Percentiles rank a stretch among this genome's conserved stretches.
phyloP scores from a whole-genome alignment of 2,888 invertebrate genomes.

The Cheilosia variabilis region DNA sequence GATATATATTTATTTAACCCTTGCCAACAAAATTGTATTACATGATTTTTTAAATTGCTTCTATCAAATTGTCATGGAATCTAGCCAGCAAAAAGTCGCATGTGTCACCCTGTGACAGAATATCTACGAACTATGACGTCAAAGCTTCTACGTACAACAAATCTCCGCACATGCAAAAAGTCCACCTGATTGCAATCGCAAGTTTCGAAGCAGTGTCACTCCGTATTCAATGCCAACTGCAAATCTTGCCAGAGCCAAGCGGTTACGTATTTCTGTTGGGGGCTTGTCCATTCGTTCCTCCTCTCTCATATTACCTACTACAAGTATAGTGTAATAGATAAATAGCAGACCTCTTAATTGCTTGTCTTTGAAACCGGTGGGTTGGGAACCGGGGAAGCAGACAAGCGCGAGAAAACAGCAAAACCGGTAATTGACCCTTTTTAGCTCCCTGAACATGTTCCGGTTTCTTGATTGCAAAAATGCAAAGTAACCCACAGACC shows the following conservation, averaged over 20 bases:
- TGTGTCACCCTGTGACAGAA: neutral
- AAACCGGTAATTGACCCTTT: constrained; percentile 61
- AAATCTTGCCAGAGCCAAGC: constrained; percentile 17
- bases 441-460: constrained; percentile 27
- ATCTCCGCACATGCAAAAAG: constrained; percentile 23
- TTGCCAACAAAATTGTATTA: too few species aligned
- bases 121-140: neutral
- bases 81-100: neutral
- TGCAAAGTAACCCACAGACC: constrained; percentile 12
- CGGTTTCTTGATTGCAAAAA: constrained; percentile 2
- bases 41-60: neutral
- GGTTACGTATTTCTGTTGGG: constrained; percentile 41
- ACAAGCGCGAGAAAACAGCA: constrained; percentile 9
- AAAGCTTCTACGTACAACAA: neutral
- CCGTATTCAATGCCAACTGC: constrained; percentile 35
- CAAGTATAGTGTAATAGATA: neutral
- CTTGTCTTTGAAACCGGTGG: constrained; percentile 1
- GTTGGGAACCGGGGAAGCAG: neutral
- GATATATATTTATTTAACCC: too few species aligned
- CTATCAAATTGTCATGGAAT: neutral
- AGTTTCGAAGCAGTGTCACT: constrained; percentile 19
- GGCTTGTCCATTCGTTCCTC: constrained; percentile 49
- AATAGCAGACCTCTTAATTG: neutral
- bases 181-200: constrained; percentile 57
- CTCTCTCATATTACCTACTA: neutral